Conservation (phyloP, 2,888 invertebrate genomes). For the Coelinius sp. region DNA sequence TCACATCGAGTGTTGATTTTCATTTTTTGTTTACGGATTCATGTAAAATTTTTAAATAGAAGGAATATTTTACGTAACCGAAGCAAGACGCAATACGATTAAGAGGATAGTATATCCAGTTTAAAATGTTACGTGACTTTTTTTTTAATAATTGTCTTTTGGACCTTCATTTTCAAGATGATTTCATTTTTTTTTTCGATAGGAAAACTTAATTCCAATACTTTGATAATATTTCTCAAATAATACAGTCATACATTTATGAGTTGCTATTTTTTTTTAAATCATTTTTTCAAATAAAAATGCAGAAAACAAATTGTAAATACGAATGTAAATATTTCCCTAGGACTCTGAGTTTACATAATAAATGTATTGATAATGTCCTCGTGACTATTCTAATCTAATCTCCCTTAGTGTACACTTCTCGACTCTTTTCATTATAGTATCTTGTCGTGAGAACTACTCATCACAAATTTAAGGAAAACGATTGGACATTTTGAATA, state of each 20-base stretch:
- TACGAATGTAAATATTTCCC: neutral
- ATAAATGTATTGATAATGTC: neutral
- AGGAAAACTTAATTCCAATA: no score
- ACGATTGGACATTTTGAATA: neutral
- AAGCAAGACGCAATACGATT: constrained; percentile 5
- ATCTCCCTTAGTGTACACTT: neutral
- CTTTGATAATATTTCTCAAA: no score
- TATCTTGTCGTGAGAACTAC: neutral
- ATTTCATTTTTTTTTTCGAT: neutral
- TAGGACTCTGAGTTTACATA: neutral
- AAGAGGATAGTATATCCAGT: neutral
- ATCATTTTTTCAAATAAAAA: neutral
- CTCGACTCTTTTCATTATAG: neutral
- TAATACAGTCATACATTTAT: no score
- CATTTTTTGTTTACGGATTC: neutral
- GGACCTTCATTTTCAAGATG: no score
- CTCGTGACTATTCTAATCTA: constrained; percentile 1
- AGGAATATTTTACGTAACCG: constrained; percentile 2
- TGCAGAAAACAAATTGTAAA: no score
- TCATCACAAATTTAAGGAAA: neutral
- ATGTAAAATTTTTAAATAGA: constrained; percentile 16
- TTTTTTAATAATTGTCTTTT: neutral
- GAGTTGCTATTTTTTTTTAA: neutral
- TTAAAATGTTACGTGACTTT: neutral
- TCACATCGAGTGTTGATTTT: neutral